Evolutionary conservation across 2,797 vertebrate species (phyloP).

Genomic region (Chanos chanos): DNA sequence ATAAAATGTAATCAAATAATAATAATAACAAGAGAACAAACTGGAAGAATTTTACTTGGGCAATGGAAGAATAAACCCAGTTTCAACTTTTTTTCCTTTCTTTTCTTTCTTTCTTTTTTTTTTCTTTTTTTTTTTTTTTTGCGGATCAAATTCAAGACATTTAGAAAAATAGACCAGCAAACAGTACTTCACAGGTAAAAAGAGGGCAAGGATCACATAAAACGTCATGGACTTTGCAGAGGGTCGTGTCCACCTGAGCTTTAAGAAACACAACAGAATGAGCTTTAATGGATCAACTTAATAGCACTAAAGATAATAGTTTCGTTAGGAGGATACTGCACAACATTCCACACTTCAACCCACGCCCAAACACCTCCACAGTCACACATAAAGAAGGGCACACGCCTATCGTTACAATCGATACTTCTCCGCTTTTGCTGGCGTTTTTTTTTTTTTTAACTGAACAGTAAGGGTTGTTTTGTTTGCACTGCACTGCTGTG

Average conservation of each 20-base stretch:
- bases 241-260: constrained; percentile 51
- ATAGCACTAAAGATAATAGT: constrained; percentile 21
- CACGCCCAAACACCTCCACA: no score
- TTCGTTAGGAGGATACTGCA: constrained; percentile 30
- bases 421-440: no score
- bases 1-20: constrained; percentile 46
- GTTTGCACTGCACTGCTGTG: no score
- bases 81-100: constrained; percentile 54
- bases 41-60: constrained; percentile 54
- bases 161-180: constrained; percentile 50
- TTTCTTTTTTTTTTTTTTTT: constrained; percentile 16
- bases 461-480: no score
- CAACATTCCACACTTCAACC: no score
- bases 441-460: no score
- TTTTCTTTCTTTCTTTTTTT: background rate
- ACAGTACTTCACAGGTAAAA: constrained; percentile 33
- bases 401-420: no score
- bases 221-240: constrained; percentile 22
- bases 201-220: constrained; percentile 33
- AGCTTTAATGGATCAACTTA: constrained; percentile 33
- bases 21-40: constrained; percentile 55
- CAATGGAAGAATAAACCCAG: constrained; percentile 66
- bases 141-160: constrained; percentile 40
- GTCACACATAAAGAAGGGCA: no score
- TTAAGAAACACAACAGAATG: constrained; percentile 39